phyloP scores from a whole-genome alignment of 2,113 vertebrate species.

The Cochlearius cochlearius region DNA sequence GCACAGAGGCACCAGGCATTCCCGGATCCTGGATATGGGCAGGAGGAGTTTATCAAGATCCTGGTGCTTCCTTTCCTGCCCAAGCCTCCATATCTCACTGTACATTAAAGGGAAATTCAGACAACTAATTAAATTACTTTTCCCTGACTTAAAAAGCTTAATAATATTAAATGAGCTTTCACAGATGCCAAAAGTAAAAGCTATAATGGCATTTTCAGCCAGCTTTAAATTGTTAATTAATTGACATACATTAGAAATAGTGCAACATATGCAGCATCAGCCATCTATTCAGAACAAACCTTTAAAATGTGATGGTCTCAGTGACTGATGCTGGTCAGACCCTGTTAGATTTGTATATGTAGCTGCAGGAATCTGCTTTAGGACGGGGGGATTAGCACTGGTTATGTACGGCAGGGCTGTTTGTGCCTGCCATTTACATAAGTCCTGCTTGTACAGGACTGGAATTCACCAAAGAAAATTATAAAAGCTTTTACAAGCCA shows the following conservation, averaged over 20 bases:
- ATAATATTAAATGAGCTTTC: conserved; percentile 30
- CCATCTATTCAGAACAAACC: background rate
- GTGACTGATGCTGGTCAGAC: background rate
- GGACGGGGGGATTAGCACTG: accelerated
- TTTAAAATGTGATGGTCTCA: background rate
- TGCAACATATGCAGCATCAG: background rate
- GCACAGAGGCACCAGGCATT: background rate
- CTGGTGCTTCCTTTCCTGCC: background rate
- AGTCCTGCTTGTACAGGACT: background rate
- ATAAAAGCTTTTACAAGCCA: background rate
- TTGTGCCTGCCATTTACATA: background rate
- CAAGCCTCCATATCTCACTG: background rate
- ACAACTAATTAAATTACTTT: conserved; percentile 34
- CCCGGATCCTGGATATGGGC: background rate
- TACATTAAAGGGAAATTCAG: background rate
- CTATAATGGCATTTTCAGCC: background rate
- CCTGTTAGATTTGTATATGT: background rate
- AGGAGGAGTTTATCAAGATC: background rate
- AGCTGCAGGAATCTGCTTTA: background rate
- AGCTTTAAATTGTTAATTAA: conserved; percentile 23
- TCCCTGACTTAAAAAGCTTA: background rate
- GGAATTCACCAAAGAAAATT: background rate
- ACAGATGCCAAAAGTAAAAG: conserved; percentile 3
- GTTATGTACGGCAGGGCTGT: background rate
- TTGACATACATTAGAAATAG: conserved; percentile 10